Evolutionary conservation across 2,797 vertebrate species (phyloP).

Genomic region (Thamnophis elegans): DNA sequence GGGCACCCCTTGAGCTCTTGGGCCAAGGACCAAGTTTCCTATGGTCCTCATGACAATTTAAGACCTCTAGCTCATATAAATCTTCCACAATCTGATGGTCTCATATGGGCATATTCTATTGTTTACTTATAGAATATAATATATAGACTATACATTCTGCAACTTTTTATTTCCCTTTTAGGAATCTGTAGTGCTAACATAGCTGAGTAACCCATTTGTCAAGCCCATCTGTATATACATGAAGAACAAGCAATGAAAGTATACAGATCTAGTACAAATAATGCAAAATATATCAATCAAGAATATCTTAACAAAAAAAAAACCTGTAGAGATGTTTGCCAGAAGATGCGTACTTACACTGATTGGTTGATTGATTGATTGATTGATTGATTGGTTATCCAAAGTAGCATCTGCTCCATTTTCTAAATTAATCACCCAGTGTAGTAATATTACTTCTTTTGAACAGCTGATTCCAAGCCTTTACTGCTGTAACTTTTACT

Average conservation of each 20-base stretch:
- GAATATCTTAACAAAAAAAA: not conserved
- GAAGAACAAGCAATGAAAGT: not conserved
- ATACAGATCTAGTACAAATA: not conserved
- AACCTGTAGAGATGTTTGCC: not conserved
- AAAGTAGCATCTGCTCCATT: not conserved
- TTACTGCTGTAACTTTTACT: slow-evolving; percentile 35
- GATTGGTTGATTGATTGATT: not conserved
- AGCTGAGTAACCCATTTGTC: not conserved
- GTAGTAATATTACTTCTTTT: not conserved
- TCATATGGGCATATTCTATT: not conserved
- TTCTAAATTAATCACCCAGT: slow-evolving; percentile 39
- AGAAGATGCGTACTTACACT: not conserved
- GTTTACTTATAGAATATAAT: not conserved
- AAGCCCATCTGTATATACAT: not conserved
- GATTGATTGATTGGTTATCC: not conserved
- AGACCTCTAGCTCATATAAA: not conserved
- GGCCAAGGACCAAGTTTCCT: not conserved
- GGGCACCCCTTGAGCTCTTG: not conserved
- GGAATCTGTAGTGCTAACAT: not conserved
- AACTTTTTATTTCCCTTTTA: not conserved
- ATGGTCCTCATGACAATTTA: not conserved
- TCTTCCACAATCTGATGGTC: not conserved
- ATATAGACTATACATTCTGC: not conserved
- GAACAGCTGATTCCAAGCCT: slow-evolving; percentile 33
- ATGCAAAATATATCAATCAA: not conserved